Evolutionary conservation across 2,888 invertebrate genomes (phyloP), one percentile per base, ranked within the genome.

Genomic region (Ectemnius cavifrons): DNA sequence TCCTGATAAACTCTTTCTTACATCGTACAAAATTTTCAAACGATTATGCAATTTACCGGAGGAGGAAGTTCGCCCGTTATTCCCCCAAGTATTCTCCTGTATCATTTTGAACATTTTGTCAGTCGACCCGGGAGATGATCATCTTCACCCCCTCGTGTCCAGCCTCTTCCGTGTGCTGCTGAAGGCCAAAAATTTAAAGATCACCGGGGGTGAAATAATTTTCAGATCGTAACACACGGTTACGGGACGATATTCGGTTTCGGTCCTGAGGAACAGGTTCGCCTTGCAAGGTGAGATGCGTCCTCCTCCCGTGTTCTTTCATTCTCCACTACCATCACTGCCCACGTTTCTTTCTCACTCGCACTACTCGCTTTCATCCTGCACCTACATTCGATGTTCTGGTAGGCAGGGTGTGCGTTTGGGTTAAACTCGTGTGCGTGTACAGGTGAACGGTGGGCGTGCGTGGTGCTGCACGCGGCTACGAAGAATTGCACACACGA

Each of bases 221-320:
- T 85, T 71, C 79, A 76, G 68, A 64, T 75, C 69, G 71, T 84
- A 80, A 81, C 79, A 75, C 57, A 65, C 65, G 59, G 79, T 82
- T 84, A 80, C 79, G 37, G 37, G 79, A 63, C 74, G 76, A 79
- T 84, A 82, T 78, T 80, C 65, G 78, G 77, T 80, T 81, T 80
- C 78, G 77, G 78, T 70, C 63, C 75, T 56, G 65, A 77, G 81
- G 81, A 85, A 85, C 88, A 87, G 87, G 89, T 88, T 87, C 84
- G 84, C 87, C 88, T 89, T 87, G 87, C 89, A 88, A 89, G 88
- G 88, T 88, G 87, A 89, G 87, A 89, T 84, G 83, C 79, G 79
- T 82, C 65, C 81, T 73, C 78, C 74, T 75, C 67, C 73, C 62
- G 67, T 70, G 65, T 73, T 68, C 76, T 73, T 70, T 75, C 67